Percentiles rank a stretch among this genome's conserved stretches.
Evolutionary conservation across 2,113 vertebrate genomes (phyloP).

Genomic region (Toxotes jaculatrix): DNA sequence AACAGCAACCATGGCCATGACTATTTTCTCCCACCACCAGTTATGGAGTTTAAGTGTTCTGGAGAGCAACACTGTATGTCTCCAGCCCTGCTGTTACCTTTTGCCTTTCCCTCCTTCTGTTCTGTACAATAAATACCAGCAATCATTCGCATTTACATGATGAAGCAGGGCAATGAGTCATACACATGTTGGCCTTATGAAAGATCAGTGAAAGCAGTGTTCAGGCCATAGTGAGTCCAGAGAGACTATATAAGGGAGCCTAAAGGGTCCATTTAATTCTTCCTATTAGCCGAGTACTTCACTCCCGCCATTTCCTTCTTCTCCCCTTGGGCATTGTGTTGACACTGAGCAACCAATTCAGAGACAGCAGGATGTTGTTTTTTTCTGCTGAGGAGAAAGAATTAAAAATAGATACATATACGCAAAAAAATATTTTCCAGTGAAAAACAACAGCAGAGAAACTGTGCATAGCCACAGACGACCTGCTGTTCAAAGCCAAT

Average conservation of each 20-base stretch:
- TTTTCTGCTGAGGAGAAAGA: constrained; percentile 1
- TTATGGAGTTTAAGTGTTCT: constrained; percentile 12
- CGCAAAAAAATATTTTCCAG: neutral
- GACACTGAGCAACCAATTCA: constrained; percentile 18
- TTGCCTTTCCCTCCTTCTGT: neutral
- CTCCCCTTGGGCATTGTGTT: constrained; percentile 26
- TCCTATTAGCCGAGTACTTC: constrained; percentile 43
- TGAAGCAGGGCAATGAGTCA: constrained; percentile 62
- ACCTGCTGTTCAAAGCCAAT: neutral
- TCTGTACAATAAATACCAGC: constrained; percentile 19
- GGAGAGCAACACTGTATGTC: neutral
- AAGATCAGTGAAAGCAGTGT: neutral
- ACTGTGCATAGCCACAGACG: neutral
- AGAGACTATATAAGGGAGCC: constrained; percentile 26
- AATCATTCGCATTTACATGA: constrained; percentile 44
- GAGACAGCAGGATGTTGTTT: constrained; percentile 26
- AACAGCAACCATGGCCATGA: neutral
- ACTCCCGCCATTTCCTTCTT: constrained; percentile 37
- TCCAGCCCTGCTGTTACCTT: constrained; percentile 8
- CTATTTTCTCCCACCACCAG: neutral
- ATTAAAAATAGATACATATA: constrained; percentile 32
- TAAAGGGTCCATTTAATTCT: constrained; percentile 58
- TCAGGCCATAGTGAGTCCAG: constrained; percentile 11
- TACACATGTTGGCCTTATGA: constrained; percentile 34
- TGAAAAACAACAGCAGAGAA: constrained; percentile 1